Conservation (phyloP, 2,888 invertebrate genomes). For the Morpho deidamia region DNA sequence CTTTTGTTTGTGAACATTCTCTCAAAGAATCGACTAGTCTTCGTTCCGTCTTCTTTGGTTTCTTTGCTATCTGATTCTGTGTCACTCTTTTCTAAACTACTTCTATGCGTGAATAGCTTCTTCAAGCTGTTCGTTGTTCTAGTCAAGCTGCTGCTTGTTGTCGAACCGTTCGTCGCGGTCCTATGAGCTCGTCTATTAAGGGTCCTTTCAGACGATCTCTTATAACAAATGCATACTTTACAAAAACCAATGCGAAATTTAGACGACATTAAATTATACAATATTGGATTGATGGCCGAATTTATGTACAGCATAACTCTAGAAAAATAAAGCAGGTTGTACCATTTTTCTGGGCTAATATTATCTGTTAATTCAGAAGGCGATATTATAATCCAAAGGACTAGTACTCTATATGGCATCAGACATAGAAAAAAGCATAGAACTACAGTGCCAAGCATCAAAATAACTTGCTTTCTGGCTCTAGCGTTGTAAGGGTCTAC, state of each 20-base stretch:
- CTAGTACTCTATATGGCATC: constrained; percentile 90
- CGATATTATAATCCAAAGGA: constrained; percentile 88
- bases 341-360: constrained; percentile 87
- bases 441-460: constrained; percentile 92
- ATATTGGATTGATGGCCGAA: constrained; percentile 92
- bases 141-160: constrained; percentile 79
- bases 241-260: constrained; percentile 91
- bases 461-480: constrained; percentile 89
- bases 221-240: constrained; percentile 80
- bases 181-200: constrained; percentile 62
- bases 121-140: constrained; percentile 79
- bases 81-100: constrained; percentile 61
- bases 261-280: constrained; percentile 95
- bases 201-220: constrained; percentile 51
- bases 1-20: constrained; percentile 54
- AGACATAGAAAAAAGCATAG: constrained; percentile 92
- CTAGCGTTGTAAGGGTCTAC: constrained; percentile 84
- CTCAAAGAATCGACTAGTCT: constrained; percentile 47
- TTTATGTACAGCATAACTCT: constrained; percentile 93
- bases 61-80: constrained; percentile 43
- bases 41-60: constrained; percentile 42
- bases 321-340: constrained; percentile 89
- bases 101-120: constrained; percentile 67
- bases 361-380: constrained; percentile 82
- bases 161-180: constrained; percentile 80